Percentiles rank a stretch among this genome's conserved stretches.
These are phyloP conservation scores for Zygothrica quintamaculata DNA, from an alignment of 2,888 invertebrate genomes.

Conservation along the genomic window DNA sequence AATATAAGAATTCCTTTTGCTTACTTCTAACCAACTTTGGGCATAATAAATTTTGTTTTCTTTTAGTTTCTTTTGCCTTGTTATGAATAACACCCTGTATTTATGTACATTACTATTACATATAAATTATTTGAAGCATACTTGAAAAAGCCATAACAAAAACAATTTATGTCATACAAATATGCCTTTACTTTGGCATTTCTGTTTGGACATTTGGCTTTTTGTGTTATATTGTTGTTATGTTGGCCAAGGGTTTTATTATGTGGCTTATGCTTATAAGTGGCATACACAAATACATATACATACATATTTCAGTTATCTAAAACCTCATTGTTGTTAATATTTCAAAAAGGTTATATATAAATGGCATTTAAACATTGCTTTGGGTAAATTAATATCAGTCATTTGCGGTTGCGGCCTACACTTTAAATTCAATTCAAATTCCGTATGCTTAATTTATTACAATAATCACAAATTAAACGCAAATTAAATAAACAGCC, in stretches of 20 bases:
- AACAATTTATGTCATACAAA: slow-evolving; percentile 44
- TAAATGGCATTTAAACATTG: slow-evolving; percentile 39
- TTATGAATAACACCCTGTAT: slow-evolving; percentile 39
- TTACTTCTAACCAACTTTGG: no score
- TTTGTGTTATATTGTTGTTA: slow-evolving; percentile 4
- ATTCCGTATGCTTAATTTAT: slow-evolving; percentile 33
- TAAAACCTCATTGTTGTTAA: background rate
- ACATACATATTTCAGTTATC: slow-evolving; percentile 4
- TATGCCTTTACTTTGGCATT: slow-evolving; percentile 37
- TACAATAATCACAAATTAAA: slow-evolving; percentile 37
- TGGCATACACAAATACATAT: slow-evolving; percentile 8
- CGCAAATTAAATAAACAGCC: slow-evolving; percentile 34
- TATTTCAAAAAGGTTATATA: slow-evolving; percentile 2
- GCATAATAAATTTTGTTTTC: background rate
- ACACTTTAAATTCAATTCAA: slow-evolving; percentile 55
- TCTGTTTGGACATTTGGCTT: slow-evolving; percentile 9
- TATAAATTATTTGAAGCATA: slow-evolving; percentile 37
- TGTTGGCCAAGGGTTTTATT: slow-evolving; percentile 4
- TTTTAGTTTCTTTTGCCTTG: background rate
- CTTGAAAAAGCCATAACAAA: slow-evolving; percentile 31
- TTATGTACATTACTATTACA: background rate
- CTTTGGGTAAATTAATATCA: slow-evolving; percentile 60
- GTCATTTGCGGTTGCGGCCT: slow-evolving; percentile 58
- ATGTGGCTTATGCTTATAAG: slow-evolving; percentile 20
- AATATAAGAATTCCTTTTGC: no score